Percentiles rank a stretch among this genome's conserved stretches.
Conservation (phyloP, 2,888 invertebrate species). For the Machimus atricapillus region DNA sequence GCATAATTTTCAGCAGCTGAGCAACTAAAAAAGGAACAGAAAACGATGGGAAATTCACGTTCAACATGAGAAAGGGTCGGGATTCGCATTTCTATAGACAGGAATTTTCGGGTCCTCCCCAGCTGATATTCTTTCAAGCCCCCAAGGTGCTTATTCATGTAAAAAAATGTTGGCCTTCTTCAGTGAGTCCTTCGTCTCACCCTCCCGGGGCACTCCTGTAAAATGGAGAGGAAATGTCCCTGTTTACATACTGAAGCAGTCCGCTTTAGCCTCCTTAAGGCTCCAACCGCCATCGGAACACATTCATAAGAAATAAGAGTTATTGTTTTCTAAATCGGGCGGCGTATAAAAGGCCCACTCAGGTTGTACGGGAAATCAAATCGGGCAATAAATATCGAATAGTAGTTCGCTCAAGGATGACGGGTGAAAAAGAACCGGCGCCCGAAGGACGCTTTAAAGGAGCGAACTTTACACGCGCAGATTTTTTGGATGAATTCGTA, state of each 20-base stretch:
- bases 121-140: not conserved
- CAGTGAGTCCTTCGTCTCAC: not conserved
- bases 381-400: conserved; percentile 29
- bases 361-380: conserved; percentile 11
- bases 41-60: not conserved
- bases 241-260: not conserved
- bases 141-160: conserved; percentile 16
- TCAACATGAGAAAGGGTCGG: not conserved
- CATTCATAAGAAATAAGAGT: conserved; percentile 29
- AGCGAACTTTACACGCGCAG: conserved; percentile 22
- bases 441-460: conserved; percentile 1
- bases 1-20: conserved; percentile 19
- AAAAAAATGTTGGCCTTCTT: not conserved
- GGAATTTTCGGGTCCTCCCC: not conserved
- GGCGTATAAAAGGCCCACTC: conserved; percentile 1
- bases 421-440: not conserved
- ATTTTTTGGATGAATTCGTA: conserved; percentile 25
- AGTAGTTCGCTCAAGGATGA: conserved; percentile 19
- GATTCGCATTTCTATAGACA: not conserved
- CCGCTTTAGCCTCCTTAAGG: not conserved
- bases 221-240: not conserved
- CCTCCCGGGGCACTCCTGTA: not conserved
- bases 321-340: conserved; percentile 20
- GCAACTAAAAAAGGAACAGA: not conserved
- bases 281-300: not conserved